Evolutionary conservation across 2,113 vertebrate species (phyloP).

Genomic region (Leptocoma aspasia): DNA sequence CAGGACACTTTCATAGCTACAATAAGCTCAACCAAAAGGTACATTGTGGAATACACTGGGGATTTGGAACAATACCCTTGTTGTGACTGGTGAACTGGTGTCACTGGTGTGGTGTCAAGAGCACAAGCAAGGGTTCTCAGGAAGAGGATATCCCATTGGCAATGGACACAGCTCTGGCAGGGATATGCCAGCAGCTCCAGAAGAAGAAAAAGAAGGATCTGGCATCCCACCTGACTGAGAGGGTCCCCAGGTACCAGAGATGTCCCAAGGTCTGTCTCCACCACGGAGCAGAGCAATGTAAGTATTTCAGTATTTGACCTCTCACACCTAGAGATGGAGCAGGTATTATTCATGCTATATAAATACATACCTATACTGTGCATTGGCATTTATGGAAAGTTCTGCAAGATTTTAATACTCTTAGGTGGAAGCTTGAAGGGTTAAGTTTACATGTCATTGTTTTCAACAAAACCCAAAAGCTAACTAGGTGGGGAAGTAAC

Average conservation of each 20-base stretch:
- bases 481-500: not conserved
- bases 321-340: not conserved
- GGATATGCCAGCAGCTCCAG: not conserved
- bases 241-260: not conserved
- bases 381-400: not conserved
- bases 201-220: not conserved
- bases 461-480: not conserved
- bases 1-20: not conserved
- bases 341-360: not conserved
- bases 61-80: not conserved
- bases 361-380: not conserved
- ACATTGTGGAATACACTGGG: not conserved
- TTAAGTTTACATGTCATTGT: not conserved
- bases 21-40: not conserved
- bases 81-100: not conserved
- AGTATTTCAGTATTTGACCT: not conserved
- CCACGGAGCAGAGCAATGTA: rapidly evolving
- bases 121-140: not conserved
- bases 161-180: not conserved
- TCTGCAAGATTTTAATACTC: not conserved
- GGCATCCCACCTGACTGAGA: not conserved
- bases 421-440: not conserved
- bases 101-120: not conserved
- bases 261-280: not conserved
- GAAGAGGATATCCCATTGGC: not conserved